Base-by-base conservation (phyloP, 2,888 invertebrate species). In the Carcina quercana region DNA sequence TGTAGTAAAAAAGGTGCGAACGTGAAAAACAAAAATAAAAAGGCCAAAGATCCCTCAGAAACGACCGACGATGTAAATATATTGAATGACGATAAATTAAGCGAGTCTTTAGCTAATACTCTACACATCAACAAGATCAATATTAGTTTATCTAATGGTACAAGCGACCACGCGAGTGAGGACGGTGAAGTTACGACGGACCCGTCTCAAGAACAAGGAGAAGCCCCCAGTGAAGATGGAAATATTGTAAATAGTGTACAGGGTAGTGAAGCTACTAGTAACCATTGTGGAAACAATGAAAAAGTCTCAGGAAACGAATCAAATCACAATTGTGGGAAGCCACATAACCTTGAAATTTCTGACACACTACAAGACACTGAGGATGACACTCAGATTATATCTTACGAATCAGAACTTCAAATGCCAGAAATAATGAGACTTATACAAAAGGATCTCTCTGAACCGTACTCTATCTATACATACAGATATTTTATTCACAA, bases 401-500 rank as follows among this genome's bases (percentile, higher is more conserved):
- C 84, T 4, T 98, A 98, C 72, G 91, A 95, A 83, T 96, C 96
- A 58, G 98, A 99, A 86, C 80, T 93, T 50, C 98, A 98, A 86
- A 97, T 99, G 96, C 95, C 96, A 58, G 95, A 96, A 80, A 98
- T 99, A 53, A 98, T 99, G 97, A 91, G 93, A 85, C 91, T 99
- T 63, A 98, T 99, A 72, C 97, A 98, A 70, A 97, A 97, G 76
- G 99, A 99, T 87, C 88, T 99, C 53, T 98, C 98, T 38, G 99
- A 99, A 88, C 99, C 99, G 21, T 99, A 99, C 86, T 98, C 98
- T 47, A 98, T 99, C 86, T 99, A 99, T 82, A 99, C 99, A 15
- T 99, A 99, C 87, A 91, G 99, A 85, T 99, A 98, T 87, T 99
- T 99, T 86, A 98, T 99, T 73, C 97, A 99, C 78, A 98, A 98